Evolutionary conservation across 2,113 vertebrate genomes (phyloP), one percentile per base, ranked within the genome.

Genomic region (Ceratotherium simum): DNA sequence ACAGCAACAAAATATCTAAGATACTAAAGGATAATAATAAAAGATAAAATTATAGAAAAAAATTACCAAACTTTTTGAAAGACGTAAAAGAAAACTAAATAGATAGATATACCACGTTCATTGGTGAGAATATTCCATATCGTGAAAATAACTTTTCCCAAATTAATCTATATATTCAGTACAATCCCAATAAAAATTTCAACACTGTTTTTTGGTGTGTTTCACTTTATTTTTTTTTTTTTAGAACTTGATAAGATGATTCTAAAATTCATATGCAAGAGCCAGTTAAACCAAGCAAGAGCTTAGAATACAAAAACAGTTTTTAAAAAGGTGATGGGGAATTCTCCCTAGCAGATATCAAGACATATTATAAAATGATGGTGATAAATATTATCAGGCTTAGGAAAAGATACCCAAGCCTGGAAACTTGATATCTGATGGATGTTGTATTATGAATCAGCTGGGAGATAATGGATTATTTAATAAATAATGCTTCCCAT

Each of bases 361-460:
- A 95, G 64, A 58, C 51, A 33, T 69, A 89, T 20, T 86, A 64
- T 88, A 75, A 95, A 51, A 54, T 69, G 42, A 85, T 64, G 6
- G 60, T 95, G 76, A 91, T 95, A 54, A 94, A 29, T 87, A 82
- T 91, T 75, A 56, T 76, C 18, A 91, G 17, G 5, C 36, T 89
- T 60, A 29, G 13, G 27, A 13, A 33, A 95, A 72, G 76, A 80
- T 16, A 29, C 51, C 4, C 21, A 75, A 93, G 14, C 17, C n/a
- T 80, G 16, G 36, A 83, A 31, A 75, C 9, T 87, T 73, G 51
- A 39, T 42, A 84, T 21, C 56, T 87, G 21, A 78, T 7, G 33
- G 27, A 83, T 3, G 20, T 80, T 48, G 3, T 48, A 36, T 87
- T 76, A 64, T 2, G 65, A 84, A 27, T 84, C 16, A 58, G 21